phyloP scores from a whole-genome alignment of 1,140 invertebrate genomes.

The Papilio machaon region DNA sequence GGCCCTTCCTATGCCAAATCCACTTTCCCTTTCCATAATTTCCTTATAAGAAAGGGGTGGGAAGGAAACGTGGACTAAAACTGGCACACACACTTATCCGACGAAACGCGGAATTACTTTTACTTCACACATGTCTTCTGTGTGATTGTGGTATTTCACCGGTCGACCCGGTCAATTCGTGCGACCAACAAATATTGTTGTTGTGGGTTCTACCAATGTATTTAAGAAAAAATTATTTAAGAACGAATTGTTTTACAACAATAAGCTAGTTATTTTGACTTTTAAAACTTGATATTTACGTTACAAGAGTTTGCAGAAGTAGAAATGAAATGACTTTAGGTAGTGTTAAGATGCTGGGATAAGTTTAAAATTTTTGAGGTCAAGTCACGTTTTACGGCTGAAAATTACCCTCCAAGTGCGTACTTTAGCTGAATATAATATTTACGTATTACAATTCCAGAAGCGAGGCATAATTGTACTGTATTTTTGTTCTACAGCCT shows the following conservation, averaged over 20 bases:
- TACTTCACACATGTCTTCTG: too few relatives aligned
- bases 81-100: too few relatives aligned
- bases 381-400: not conserved
- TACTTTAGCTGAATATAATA: not conserved
- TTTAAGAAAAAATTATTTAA: not conserved
- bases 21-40: too few relatives aligned
- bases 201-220: too few relatives aligned
- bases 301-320: not conserved
- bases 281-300: not conserved
- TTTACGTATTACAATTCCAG: constrained; percentile 12
- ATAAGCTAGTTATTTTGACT: not conserved
- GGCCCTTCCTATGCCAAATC: too few relatives aligned
- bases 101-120: too few relatives aligned
- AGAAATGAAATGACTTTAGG: not conserved
- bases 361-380: constrained; percentile 3
- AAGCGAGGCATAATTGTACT: not conserved
- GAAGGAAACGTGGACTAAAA: too few relatives aligned
- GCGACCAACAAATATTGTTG: too few relatives aligned
- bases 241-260: not conserved
- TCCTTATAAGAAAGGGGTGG: too few relatives aligned
- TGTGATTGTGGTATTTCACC: too few relatives aligned
- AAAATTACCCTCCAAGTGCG: not conserved
- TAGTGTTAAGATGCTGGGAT: not conserved
- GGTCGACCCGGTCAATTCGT: too few relatives aligned
- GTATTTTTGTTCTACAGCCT: not conserved